phyloP scores from a whole-genome alignment of 2,797 vertebrate genomes.

The Poecilia gillii region DNA sequence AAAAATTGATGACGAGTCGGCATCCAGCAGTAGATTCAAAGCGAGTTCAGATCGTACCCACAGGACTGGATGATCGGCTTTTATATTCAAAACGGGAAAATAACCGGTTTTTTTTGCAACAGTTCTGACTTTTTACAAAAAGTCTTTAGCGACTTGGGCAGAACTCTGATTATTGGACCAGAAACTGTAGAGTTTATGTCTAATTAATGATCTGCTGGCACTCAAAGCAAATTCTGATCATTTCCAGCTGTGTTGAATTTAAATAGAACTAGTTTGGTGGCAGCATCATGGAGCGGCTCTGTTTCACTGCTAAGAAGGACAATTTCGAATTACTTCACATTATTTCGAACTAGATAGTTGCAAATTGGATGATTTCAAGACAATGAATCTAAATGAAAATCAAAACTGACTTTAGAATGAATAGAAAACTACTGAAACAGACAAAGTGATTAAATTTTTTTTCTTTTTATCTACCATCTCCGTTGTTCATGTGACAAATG shows the following conservation, averaged over 20 bases:
- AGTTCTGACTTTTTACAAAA: neutral
- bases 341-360: neutral
- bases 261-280: neutral
- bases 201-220: neutral
- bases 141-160: neutral
- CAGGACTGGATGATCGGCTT: constrained; percentile 10
- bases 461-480: neutral
- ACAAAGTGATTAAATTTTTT: neutral
- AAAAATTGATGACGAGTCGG: constrained; percentile 49
- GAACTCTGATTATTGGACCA: neutral
- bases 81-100: constrained; percentile 7
- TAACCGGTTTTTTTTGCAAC: neutral
- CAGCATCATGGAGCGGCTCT: neutral
- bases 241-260: neutral
- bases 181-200: neutral
- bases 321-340: neutral
- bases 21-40: constrained; percentile 28
- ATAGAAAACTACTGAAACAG: neutral
- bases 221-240: neutral
- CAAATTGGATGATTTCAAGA: neutral
- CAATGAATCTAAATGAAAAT: neutral
- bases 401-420: neutral
- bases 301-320: neutral
- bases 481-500: neutral
- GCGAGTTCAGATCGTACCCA: constrained; percentile 30